Evolutionary conservation across 2,113 vertebrate genomes (phyloP), one percentile per base, ranked within the genome.

Genomic region (Mustela nigripes): DNA sequence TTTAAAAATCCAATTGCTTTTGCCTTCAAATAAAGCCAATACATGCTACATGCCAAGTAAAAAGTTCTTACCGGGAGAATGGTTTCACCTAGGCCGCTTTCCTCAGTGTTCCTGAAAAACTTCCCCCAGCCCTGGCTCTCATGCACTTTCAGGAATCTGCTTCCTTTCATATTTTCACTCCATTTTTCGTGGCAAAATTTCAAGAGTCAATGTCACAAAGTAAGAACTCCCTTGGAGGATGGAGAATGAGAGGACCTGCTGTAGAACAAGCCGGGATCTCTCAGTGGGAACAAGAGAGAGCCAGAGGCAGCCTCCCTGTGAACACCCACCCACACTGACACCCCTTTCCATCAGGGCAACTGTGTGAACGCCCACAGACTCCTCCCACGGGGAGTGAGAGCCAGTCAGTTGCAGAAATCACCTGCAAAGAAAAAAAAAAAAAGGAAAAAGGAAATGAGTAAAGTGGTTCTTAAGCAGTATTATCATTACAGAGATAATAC

Each of bases 231-330:
- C 1, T 1, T 36, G 58, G 22, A 95, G 7, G 31, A 3, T 28
- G 2, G n/a, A n/a, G 45, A 24, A 18, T 82, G 26, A 22, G 15
- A 48, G 62, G 9, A 28, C 16, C 4, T 28, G 19, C 5, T 56
- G 1, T 21, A 31, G 21, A 28, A 48, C 5, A 48, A 63, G 18
- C 1, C 50, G 42, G 18, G 4, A 12, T 88, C 28, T n/a, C 28
- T 45, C 8, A 11, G 12, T 22, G 21, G 31, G 36, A 0, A 6
- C 31, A 28, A 5, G 5, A 26, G 5, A 28, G 21, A 62, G 48
- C 2, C 4, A 42, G 10, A 5, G 2, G 39, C 3, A 22, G 4
- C 10, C 3, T 63, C 19, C 39, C 19, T 0, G 1, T 14, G 15
- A 16, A 53, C 42, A 48, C 42, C 42, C 1, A 48, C 19, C 53